Conservation (phyloP, 2,113 vertebrate species). For the Pluvianellus socialis region DNA sequence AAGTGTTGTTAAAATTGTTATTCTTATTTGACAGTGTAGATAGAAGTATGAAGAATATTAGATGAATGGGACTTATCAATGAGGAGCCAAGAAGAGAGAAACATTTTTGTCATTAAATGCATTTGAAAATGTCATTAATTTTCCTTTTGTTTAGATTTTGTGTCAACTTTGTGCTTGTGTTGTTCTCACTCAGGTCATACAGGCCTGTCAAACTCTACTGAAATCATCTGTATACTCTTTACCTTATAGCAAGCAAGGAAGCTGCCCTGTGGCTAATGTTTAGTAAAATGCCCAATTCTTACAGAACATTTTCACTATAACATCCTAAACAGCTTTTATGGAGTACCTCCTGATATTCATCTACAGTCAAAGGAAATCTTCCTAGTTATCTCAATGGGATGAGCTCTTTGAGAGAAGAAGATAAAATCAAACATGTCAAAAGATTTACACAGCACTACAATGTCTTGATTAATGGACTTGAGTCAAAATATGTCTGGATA, state of each 20-base stretch:
- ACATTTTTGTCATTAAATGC: neutral
- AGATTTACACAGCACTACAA: neutral
- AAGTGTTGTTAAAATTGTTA: neutral
- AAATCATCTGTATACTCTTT: neutral
- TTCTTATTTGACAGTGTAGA: neutral
- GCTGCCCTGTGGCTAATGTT: neutral
- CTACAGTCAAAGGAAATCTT: neutral
- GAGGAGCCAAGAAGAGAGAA: neutral
- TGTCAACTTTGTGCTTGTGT: neutral
- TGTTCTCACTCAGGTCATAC: neutral
- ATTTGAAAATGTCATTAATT: neutral
- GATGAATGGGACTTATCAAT: neutral
- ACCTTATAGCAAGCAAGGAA: neutral
- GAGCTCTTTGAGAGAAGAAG: neutral
- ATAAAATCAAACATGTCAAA: neutral
- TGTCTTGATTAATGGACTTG: neutral
- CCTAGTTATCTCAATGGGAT: neutral
- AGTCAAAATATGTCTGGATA: neutral
- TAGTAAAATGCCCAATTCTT: neutral
- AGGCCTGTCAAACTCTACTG: neutral
- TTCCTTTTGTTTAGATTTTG: neutral
- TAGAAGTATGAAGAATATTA: neutral
- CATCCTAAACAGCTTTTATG: neutral
- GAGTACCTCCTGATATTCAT: neutral
- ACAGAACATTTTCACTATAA: neutral